A percentile compares a stretch with the other conserved stretches of the same genome.
Evolutionary conservation across 2,797 vertebrate genomes (phyloP).

Genomic region (Intellagama lesueurii): DNA sequence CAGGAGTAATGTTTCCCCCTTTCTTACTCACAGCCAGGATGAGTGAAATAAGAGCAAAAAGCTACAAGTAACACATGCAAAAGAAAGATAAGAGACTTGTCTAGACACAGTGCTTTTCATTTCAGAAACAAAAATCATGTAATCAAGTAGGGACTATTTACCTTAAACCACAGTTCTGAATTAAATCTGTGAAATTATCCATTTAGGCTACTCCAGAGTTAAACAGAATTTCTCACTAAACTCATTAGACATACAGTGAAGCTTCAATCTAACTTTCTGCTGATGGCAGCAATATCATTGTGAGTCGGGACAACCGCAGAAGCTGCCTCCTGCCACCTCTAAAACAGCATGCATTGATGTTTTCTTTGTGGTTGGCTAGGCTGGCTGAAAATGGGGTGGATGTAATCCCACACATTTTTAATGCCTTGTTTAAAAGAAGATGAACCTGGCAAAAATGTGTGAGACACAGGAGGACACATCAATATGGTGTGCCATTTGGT

Average conservation of each 20-base stretch:
- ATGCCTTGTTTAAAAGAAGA: conserved; percentile 7
- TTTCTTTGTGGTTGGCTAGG: conserved; percentile 1
- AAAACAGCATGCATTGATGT: not conserved
- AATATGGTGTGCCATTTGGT: conserved; percentile 6
- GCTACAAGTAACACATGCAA: not conserved
- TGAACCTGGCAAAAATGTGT: conserved; percentile 21
- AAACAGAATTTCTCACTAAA: not conserved
- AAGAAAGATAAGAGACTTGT: not conserved
- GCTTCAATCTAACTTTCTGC: not conserved
- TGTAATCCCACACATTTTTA: conserved; percentile 11
- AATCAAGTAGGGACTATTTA: not conserved
- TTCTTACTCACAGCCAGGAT: not conserved
- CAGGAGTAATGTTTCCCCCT: not conserved
- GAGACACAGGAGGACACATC: not conserved
- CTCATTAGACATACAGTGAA: not conserved
- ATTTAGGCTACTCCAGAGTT: fast-evolving
- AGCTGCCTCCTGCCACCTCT: not conserved
- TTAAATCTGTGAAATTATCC: not conserved
- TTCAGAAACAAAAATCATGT: not conserved
- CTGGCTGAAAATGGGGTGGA: not conserved
- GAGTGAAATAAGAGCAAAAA: not conserved
- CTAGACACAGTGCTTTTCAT: not conserved
- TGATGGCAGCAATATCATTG: not conserved
- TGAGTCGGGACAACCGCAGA: not conserved
- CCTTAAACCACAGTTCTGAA: not conserved